Conservation (phyloP, 2,113 vertebrate species). For the Limnothrissa miodon region DNA sequence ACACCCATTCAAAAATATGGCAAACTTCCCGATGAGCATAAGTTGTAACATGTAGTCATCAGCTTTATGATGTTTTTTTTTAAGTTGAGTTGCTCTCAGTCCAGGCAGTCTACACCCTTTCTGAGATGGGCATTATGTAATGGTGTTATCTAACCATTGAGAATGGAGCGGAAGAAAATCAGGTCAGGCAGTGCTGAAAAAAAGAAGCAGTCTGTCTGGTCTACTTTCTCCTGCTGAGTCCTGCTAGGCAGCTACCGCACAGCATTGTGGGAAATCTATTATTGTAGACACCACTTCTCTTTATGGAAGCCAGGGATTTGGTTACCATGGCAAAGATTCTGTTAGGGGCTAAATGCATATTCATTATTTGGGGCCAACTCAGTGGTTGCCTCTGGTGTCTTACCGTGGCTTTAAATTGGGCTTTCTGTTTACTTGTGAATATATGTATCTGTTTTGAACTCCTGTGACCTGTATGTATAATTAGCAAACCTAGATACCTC, state of each 20-base stretch:
- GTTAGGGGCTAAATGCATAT: background rate
- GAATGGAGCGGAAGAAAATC: constrained; percentile 55
- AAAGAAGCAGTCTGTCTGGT: constrained; percentile 33
- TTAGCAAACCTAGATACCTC: background rate
- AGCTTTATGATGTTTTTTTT: background rate
- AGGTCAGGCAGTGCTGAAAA: constrained; percentile 54
- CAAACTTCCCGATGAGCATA: background rate
- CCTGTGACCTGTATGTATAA: background rate
- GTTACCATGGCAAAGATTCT: background rate
- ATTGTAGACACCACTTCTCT: background rate
- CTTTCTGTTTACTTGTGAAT: background rate
- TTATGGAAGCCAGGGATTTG: background rate
- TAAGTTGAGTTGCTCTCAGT: constrained; percentile 38
- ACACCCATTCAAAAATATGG: background rate
- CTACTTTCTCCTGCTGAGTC: constrained; percentile 23
- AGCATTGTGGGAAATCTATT: constrained; percentile 14
- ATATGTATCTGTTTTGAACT: background rate
- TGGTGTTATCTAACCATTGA: constrained; percentile 68
- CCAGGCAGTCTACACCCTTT: constrained; percentile 46
- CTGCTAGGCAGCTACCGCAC: background rate
- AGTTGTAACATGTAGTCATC: background rate
- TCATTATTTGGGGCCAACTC: background rate
- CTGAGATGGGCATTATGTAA: constrained; percentile 67
- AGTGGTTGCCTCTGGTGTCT: background rate
- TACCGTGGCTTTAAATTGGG: background rate